Evolutionary conservation across 2,113 vertebrate species (phyloP).

Genomic region (Malurus melanocephalus): DNA sequence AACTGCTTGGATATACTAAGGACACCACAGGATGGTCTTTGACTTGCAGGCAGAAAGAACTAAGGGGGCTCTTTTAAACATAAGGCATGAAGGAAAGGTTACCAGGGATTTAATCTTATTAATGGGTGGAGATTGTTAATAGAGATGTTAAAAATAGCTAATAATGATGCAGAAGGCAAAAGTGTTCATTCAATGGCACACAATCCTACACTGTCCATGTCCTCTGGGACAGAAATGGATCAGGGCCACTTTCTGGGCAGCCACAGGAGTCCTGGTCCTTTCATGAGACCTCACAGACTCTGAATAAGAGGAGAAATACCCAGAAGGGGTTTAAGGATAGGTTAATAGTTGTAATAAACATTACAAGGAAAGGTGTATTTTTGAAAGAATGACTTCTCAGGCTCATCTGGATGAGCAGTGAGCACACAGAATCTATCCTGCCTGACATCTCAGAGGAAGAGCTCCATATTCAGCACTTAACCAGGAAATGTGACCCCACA

Average conservation of each 20-base stretch:
- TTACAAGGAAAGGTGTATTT: not conserved
- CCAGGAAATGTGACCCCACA: not conserved
- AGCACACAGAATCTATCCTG: not conserved
- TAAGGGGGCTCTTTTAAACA: not conserved
- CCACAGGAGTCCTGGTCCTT: not conserved
- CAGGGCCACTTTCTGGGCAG: not conserved
- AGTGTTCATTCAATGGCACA: accelerated
- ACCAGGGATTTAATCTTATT: not conserved
- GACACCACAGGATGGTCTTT: not conserved
- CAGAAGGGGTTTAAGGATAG: not conserved
- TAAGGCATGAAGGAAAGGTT: not conserved
- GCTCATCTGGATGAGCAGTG: not conserved
- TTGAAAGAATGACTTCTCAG: not conserved
- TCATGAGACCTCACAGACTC: not conserved
- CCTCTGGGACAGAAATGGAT: not conserved
- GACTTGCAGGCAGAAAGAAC: not conserved
- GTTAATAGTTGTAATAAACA: not conserved
- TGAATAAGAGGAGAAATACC: not conserved
- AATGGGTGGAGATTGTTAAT: not conserved
- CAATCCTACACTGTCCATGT: not conserved
- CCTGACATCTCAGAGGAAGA: not conserved
- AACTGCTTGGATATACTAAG: not conserved
- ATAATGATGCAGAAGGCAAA: not conserved
- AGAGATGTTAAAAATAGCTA: not conserved
- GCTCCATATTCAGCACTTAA: not conserved